Percentiles rank a stretch among this genome's conserved stretches.
Conservation (phyloP, 2,113 vertebrate genomes). For the Ibidorhyncha struthersii region DNA sequence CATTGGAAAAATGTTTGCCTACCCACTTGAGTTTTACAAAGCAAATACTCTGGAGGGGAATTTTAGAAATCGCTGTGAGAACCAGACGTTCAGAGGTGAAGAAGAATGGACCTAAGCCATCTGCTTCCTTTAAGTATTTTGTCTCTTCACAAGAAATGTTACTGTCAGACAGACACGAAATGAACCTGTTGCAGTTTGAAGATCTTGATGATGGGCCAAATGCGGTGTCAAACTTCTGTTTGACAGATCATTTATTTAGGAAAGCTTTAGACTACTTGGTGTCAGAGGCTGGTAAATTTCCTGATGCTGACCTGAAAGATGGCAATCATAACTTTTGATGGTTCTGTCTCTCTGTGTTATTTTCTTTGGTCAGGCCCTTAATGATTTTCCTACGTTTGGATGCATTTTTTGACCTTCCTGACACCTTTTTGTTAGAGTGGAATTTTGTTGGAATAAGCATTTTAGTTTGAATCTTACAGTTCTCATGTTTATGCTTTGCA, state of each 20-base stretch:
- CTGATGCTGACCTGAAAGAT: neutral
- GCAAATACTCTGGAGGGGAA: neutral
- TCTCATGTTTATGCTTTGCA: no score
- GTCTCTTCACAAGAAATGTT: neutral
- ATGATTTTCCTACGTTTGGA: no score
- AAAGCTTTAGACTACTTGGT: neutral
- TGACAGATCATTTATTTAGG: neutral
- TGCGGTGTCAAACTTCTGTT: no score
- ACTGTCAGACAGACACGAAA: neutral
- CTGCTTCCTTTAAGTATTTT: neutral
- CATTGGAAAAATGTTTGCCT: neutral
- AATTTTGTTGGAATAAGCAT: no score
- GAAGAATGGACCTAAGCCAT: neutral
- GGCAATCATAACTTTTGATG: no score
- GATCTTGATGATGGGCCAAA: neutral
- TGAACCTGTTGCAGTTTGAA: neutral
- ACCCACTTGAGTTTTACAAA: neutral
- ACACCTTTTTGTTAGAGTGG: no score
- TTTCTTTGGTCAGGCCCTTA: no score
- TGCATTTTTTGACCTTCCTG: no score
- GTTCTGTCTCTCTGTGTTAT: no score
- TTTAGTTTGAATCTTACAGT: no score
- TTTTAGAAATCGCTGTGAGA: neutral
- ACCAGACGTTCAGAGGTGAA: neutral
- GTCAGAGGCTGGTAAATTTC: neutral